Conservation (phyloP, 2,113 vertebrate species). For the Tragelaphus scriptus region DNA sequence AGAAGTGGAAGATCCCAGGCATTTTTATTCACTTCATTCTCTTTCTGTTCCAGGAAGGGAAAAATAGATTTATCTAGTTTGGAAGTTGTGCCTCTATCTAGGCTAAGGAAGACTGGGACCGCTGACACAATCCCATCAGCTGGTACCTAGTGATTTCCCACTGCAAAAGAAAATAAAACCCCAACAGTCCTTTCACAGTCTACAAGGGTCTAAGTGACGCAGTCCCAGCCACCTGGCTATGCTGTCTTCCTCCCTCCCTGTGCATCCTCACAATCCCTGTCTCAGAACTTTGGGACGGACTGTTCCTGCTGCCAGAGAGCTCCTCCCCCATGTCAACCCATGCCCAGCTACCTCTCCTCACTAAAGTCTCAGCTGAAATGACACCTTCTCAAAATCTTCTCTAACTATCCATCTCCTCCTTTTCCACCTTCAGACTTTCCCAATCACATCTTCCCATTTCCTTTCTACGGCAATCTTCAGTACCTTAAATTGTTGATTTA, state of each 20-base stretch:
- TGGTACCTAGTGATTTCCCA: not conserved
- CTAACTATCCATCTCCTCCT: not conserved
- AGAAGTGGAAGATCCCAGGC: not conserved
- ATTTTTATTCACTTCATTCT: not conserved
- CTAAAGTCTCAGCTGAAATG: not conserved
- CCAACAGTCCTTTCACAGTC: not conserved
- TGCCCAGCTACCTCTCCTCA: not conserved
- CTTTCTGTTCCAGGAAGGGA: not conserved
- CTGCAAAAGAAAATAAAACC: not conserved
- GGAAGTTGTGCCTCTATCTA: not conserved
- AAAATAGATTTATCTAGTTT: not conserved
- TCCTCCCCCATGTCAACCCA: not conserved
- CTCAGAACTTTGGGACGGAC: not conserved
- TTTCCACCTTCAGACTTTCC: not conserved
- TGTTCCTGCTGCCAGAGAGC: not conserved
- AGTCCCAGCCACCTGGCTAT: rapidly evolving
- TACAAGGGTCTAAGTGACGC: not conserved
- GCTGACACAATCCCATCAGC: not conserved
- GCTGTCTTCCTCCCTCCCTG: not conserved
- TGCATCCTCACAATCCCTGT: not conserved
- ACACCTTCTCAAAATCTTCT: not conserved
- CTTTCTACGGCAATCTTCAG: not conserved
- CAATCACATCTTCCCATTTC: not conserved
- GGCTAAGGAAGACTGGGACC: not conserved
- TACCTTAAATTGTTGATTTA: not conserved